Evolutionary conservation across 2,797 vertebrate genomes (phyloP), one percentile per base, ranked within the genome.

Genomic region (Simalia tracyae): DNA sequence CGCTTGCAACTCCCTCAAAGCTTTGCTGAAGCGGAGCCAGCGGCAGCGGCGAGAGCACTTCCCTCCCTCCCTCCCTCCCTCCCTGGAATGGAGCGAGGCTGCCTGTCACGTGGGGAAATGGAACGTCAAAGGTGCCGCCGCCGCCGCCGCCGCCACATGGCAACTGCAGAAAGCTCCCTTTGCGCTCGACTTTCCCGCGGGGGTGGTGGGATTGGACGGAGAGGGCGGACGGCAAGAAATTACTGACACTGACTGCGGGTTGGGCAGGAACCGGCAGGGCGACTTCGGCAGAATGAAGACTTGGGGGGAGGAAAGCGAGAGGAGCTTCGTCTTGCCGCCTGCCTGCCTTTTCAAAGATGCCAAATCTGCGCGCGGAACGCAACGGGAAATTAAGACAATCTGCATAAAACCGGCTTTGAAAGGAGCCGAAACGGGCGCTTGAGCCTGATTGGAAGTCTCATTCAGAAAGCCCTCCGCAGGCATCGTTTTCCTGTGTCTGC

Each of bases 81-180:
- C 94, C 95, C 96, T 85, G 97, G 97, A 93, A 86, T 93, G 93
- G 94, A 96, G 96, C 95, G 92, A 95, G 95, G 95, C 96, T 94
- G 95, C 61, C 95, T 46, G 96, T 98, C 97, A 98, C 97, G 97
- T 98, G 97, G 96, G 93, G 88, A 42, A 94, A 91, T 57, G 94
- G 95, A 94, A 96, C 96, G 96, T 95, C 96, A 94, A 96, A 95
- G 97, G 97, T 95, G 96, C 95, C 46, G 95, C 94, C 15, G 64
- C 95, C 46, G 95, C 94, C 15, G 64, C 61, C 11, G n/a, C 94
- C 64, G 59, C 66, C 92, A 26, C 93, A 81, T 92, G 17, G 94
- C 94, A 85, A 89, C 93, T 42, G 46, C 19, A 19, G 42, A 81
- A 59, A 24, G 72, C 60, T 50, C 4, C 88, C 89, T n/a, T 54